These are phyloP conservation scores for Lochmaea capreae DNA, from an alignment of 2,888 invertebrate genomes.

Conservation along the genomic window DNA sequence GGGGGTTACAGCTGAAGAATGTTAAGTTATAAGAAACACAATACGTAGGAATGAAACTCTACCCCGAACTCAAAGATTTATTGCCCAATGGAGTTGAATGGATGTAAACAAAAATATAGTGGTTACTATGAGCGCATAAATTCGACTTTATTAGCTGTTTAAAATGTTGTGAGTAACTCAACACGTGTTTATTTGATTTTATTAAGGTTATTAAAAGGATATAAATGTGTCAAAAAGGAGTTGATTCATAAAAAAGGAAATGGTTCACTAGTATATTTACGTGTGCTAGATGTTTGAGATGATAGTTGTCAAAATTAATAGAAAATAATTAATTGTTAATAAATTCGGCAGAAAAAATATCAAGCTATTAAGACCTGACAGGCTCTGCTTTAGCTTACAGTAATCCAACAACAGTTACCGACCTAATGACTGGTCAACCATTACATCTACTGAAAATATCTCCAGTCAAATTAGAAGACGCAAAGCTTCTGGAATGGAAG, in stretches of 20 bases:
- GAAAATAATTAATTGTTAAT: too few species aligned
- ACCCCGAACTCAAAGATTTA: conserved; percentile 59
- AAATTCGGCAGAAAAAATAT: too few species aligned
- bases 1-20: conserved; percentile 17
- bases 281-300: background rate
- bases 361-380: too few species aligned
- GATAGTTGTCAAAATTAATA: too few species aligned
- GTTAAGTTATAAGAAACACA: conserved; percentile 11
- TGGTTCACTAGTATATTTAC: background rate
- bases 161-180: conserved; percentile 50
- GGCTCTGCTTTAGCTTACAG: too few species aligned
- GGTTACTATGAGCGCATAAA: conserved; percentile 63
- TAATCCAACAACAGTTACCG: too few species aligned
- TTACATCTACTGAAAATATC: too few species aligned
- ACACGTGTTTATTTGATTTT: conserved; percentile 44
- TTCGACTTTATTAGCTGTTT: conserved; percentile 60
- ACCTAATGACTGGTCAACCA: too few species aligned
- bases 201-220: conserved; percentile 35
- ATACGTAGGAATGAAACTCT: conserved; percentile 38
- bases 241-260: background rate
- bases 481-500: too few species aligned
- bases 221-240: background rate
- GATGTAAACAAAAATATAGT: conserved; percentile 62
- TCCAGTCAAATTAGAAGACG: too few species aligned
- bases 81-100: conserved; percentile 61